Conservation (phyloP, 2,113 vertebrate species). For the Cyrtonyx montezumae region DNA sequence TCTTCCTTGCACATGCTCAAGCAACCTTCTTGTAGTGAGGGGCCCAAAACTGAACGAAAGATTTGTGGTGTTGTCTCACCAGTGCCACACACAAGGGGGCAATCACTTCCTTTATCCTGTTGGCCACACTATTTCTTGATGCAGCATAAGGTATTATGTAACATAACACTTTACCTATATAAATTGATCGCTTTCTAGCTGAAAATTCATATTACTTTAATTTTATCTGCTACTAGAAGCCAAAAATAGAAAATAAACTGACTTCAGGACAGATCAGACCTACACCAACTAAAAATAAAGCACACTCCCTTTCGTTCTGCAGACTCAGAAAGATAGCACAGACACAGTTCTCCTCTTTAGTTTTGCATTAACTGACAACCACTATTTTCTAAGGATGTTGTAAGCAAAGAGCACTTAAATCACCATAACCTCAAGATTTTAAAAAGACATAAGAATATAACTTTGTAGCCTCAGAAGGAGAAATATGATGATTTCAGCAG, state of each 20-base stretch:
- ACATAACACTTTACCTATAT: not conserved
- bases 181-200: not conserved
- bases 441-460: not conserved
- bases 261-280: not conserved
- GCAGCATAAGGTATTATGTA: not conserved
- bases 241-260: not conserved
- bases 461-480: not conserved
- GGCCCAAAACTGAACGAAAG: not conserved
- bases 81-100: not conserved
- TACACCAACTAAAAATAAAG: not conserved
- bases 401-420: not conserved
- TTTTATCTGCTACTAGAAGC: not conserved
- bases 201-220: not conserved
- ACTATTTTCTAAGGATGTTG: not conserved
- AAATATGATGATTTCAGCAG: constrained; percentile 4
- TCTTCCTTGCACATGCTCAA: not conserved
- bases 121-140: not conserved
- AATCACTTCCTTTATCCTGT: not conserved
- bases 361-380: not conserved
- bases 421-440: not conserved
- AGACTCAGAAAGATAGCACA: not conserved
- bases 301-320: not conserved
- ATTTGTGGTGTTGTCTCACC: not conserved
- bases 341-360: not conserved
- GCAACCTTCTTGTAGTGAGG: not conserved